Conservation (phyloP, 2,888 invertebrate genomes). For the Sesamia inferens region DNA sequence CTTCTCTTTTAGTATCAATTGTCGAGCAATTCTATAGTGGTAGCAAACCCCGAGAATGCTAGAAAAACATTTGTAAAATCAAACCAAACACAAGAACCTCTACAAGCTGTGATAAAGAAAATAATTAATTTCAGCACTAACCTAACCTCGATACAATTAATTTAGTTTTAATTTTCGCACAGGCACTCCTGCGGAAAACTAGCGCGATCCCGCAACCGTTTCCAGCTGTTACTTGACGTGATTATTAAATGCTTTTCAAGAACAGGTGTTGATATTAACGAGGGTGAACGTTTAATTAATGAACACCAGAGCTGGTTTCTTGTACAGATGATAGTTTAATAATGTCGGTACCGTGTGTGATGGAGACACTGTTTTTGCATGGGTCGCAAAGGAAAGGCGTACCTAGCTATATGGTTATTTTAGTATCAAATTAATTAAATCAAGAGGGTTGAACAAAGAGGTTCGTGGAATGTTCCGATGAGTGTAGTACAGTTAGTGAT, state of each 20-base stretch:
- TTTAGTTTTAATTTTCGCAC: conserved; percentile 83
- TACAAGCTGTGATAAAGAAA: conserved; percentile 50
- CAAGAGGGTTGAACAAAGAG: neutral
- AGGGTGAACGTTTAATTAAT: conserved; percentile 88
- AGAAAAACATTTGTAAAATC: conserved; percentile 19
- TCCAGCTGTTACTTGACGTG: conserved; percentile 86
- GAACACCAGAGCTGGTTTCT: conserved; percentile 77
- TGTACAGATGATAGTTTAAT: conserved; percentile 68
- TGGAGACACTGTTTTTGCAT: conserved; percentile 60
- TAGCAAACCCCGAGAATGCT: neutral
- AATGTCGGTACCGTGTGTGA: conserved; percentile 60
- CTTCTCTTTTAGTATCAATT: neutral
- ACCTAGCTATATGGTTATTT: conserved; percentile 9
- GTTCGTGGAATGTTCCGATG: too few relatives aligned
- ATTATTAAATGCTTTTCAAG: conserved; percentile 89
- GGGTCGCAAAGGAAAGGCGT: conserved; percentile 20
- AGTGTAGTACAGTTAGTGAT: too few relatives aligned
- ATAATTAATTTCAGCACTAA: conserved; percentile 54
- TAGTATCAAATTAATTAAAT: conserved; percentile 38
- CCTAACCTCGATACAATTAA: conserved; percentile 71
- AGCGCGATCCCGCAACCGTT: conserved; percentile 76
- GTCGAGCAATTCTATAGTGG: neutral
- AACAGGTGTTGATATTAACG: conserved; percentile 89
- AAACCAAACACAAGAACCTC: conserved; percentile 16
- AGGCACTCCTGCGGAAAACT: conserved; percentile 79